Percentiles rank a stretch among this genome's conserved stretches.
Evolutionary conservation across 2,888 invertebrate species (phyloP).

Genomic region (Seira ritae): DNA sequence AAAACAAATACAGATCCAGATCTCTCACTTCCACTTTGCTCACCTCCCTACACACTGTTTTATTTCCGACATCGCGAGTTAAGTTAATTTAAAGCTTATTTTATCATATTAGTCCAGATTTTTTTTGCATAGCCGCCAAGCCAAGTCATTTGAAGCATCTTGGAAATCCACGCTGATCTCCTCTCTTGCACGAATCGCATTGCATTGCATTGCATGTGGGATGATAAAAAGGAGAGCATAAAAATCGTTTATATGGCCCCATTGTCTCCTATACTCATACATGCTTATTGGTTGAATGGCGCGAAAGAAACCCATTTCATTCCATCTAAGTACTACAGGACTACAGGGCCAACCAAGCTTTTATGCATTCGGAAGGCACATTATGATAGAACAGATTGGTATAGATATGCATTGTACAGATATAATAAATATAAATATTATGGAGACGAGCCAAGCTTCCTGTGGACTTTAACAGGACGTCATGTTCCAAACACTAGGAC

Average conservation of each 20-base stretch:
- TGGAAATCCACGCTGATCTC: too few relatives aligned
- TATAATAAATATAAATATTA: too few relatives aligned
- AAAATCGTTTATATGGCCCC: constrained; percentile 20
- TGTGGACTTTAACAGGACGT: too few relatives aligned
- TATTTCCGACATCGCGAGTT: background rate
- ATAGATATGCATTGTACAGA: too few relatives aligned
- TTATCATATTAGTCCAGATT: constrained; percentile 5
- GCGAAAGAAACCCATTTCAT: background rate
- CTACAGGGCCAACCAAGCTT: background rate
- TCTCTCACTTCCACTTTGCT: background rate
- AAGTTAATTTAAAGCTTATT: background rate
- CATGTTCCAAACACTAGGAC: too few relatives aligned
- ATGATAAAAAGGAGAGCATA: too few relatives aligned
- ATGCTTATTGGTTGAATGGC: background rate
- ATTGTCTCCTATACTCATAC: background rate
- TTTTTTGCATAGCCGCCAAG: background rate
- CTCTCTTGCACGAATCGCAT: too few relatives aligned
- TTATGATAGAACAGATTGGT: too few relatives aligned
- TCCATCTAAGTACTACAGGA: too few relatives aligned
- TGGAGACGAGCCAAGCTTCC: background rate
- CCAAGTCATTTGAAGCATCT: too few relatives aligned
- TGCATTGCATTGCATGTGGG: too few relatives aligned
- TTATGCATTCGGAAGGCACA: background rate
- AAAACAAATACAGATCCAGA: background rate
- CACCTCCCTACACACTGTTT: background rate